Evolutionary conservation across 2,113 vertebrate genomes (phyloP).

Genomic region (Raja brachyura): DNA sequence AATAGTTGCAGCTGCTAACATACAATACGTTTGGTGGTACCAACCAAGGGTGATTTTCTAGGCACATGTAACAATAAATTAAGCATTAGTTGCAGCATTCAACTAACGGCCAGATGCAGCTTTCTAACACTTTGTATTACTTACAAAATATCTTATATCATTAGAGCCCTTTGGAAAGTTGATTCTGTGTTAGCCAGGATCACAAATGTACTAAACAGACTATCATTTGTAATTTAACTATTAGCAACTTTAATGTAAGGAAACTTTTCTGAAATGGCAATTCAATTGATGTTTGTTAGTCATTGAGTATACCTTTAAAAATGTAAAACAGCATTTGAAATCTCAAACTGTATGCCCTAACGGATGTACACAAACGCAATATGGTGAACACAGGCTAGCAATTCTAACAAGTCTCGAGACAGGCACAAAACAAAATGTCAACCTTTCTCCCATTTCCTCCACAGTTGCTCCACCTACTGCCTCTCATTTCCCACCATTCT

Average conservation of each 20-base stretch:
- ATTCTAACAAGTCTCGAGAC: conserved; percentile 39
- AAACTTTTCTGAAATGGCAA: not conserved
- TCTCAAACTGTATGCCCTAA: not conserved
- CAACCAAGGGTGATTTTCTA: too few relatives aligned
- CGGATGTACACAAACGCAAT: too few relatives aligned
- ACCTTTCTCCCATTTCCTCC: not conserved
- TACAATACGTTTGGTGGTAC: too few relatives aligned
- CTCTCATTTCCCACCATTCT: too few relatives aligned
- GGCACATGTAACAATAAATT: not conserved
- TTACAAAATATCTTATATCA: not conserved
- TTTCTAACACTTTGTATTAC: not conserved
- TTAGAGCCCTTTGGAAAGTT: not conserved
- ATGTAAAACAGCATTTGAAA: not conserved
- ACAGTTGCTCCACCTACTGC: too few relatives aligned
- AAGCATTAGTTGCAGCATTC: too few relatives aligned
- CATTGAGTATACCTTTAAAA: not conserved
- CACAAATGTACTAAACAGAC: not conserved
- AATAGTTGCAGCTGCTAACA: too few relatives aligned
- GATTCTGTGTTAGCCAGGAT: not conserved
- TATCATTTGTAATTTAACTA: not conserved
- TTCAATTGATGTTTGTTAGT: not conserved
- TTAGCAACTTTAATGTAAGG: not conserved
- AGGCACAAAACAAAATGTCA: conserved; percentile 14
- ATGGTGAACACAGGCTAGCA: not conserved
- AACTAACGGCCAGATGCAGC: not conserved